Base-by-base conservation (phyloP, 1,140 invertebrate genomes). In the Zaprionus davidi region DNA sequence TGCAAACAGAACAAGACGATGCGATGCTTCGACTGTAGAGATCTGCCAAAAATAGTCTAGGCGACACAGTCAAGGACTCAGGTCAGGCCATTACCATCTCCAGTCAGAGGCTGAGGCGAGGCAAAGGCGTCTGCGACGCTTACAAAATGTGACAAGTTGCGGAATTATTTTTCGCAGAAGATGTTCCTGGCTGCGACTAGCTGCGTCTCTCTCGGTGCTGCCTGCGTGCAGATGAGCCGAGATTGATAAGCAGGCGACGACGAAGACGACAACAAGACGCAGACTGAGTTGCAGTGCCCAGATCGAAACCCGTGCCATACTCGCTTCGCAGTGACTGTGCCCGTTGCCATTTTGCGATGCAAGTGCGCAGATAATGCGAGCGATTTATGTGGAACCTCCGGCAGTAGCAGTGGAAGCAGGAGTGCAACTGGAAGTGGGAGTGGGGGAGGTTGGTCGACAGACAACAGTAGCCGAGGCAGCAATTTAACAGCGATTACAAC, bases 71-170 rank as follows among this genome's bases (percentile, higher is more conserved):
- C 84, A 87, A 88, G 84, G 85, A 90, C 81, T 84, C 67, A 7
- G 64, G 64, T 36, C 34, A 38, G 34, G 55, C 60, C 69, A 68
- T 67, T 46, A 53, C 64, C 31, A 64, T 71, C 31, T 71, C 53
- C 59, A 63, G 38, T 83, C 78, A 11, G 9, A 34, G 31, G 9
- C 31, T 11, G 31, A 34, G 31, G 83, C 81, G 7, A 44, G 41
- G 84, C 81, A 87, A 72, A 87, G 80, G 80, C 77, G 83, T 86
- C 83, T 86, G 55, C 65, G 71, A 82, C 68, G 70, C 72, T 79
- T 81, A 90, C 85, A 82, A 81, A 88, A 88, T 90, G 86, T 88
- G 85, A 88, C 85, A 88, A 90, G 85, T 90, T 90, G 81, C 82
- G 76, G 76, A 90, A 90, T 85, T 90, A 85, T 90, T 90, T 90